Percentiles rank a stretch among this genome's conserved stretches.
phyloP scores from a whole-genome alignment of 2,113 vertebrate genomes.

The Vombatus ursinus region DNA sequence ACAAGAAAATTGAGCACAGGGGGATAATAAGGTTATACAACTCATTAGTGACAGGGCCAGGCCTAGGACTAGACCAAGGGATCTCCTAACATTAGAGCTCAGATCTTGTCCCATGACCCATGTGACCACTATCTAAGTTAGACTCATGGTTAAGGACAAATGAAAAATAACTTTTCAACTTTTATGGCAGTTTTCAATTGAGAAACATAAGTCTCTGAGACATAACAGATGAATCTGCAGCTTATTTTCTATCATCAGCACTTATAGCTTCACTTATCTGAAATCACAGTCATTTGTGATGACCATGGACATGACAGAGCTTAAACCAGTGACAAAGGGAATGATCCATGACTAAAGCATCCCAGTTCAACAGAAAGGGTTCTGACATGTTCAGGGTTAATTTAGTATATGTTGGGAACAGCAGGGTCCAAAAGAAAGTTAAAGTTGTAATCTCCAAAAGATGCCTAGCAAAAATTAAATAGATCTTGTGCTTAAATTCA shows the following conservation, averaged over 20 bases:
- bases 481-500: background rate
- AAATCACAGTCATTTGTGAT: background rate
- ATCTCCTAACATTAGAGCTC: background rate
- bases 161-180: conserved; percentile 14
- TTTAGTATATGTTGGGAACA: background rate
- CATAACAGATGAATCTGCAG: background rate
- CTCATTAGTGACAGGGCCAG: background rate
- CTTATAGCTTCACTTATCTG: background rate
- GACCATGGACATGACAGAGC: background rate
- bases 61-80: background rate
- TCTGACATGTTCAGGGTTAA: background rate
- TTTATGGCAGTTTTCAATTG: background rate
- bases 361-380: background rate
- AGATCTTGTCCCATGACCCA: background rate
- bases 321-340: background rate
- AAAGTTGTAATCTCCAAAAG: conserved; percentile 25
- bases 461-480: conserved; percentile 5
- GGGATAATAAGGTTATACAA: background rate
- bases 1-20: background rate
- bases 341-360: background rate
- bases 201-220: background rate
- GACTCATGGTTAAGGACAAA: background rate
- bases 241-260: background rate
- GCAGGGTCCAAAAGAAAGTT: background rate
- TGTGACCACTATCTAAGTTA: background rate